Evolutionary conservation across 2,797 vertebrate species (phyloP).

Genomic region (Sebastolobus alascanus): DNA sequence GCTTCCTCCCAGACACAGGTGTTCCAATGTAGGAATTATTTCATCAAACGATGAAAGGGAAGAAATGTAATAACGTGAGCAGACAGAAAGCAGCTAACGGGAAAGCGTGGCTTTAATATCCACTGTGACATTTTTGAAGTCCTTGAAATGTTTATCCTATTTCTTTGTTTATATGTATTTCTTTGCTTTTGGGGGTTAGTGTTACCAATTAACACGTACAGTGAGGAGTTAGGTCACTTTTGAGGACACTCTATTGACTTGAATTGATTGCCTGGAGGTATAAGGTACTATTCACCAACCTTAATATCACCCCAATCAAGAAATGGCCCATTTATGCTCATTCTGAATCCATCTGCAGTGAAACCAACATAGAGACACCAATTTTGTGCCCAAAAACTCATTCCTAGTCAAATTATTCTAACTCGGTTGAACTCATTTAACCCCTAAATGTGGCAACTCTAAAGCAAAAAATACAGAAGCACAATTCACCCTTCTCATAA

Average conservation of each 20-base stretch:
- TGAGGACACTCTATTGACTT: slow-evolving; percentile 10
- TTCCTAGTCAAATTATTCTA: background rate
- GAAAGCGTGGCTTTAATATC: background rate
- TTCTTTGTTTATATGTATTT: slow-evolving; percentile 12
- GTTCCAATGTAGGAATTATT: background rate
- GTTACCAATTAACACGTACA: background rate
- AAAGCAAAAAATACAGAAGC: background rate
- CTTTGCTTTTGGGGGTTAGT: background rate
- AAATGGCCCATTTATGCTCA: background rate
- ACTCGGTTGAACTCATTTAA: background rate
- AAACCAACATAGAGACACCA: background rate
- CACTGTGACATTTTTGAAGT: background rate
- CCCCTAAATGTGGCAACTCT: background rate
- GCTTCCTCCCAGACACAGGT: background rate
- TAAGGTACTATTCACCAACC: background rate
- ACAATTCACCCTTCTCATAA: background rate
- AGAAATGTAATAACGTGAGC: background rate
- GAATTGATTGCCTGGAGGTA: slow-evolving; percentile 14
- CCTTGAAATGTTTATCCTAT: background rate
- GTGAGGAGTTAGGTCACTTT: slow-evolving; percentile 2
- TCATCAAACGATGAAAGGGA: background rate
- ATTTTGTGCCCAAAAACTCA: background rate
- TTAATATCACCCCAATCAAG: slow-evolving; percentile 16
- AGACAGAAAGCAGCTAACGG: background rate
- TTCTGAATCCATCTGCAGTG: background rate